Percentiles rank a stretch among this genome's conserved stretches.
phyloP scores from a whole-genome alignment of 2,888 invertebrate genomes.

The Pterostichus niger region DNA sequence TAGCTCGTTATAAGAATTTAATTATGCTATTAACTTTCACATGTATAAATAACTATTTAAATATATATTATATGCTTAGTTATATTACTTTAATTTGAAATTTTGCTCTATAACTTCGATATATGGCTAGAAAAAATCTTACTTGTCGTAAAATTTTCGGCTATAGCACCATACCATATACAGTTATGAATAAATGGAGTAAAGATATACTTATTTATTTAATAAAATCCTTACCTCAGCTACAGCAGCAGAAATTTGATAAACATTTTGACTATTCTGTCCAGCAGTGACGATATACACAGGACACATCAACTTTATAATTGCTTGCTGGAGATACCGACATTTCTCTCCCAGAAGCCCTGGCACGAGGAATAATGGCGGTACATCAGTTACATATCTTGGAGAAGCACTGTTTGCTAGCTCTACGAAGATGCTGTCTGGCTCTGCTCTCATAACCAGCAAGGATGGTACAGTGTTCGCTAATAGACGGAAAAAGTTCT shows the following conservation, averaged over 20 bases:
- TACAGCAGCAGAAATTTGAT: not conserved
- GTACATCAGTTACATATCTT: conserved; percentile 74
- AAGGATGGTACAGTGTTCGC: conserved; percentile 13
- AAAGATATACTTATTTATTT: too few species aligned
- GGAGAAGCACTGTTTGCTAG: conserved; percentile 70
- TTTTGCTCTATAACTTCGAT: too few species aligned
- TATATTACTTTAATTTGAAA: too few species aligned
- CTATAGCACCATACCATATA: too few species aligned
- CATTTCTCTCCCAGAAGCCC: conserved; percentile 73
- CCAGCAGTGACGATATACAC: conserved; percentile 32
- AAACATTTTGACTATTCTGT: not conserved
- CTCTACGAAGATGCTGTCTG: not conserved
- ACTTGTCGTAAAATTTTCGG: too few species aligned
- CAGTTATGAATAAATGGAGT: too few species aligned
- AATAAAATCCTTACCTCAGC: conserved; percentile 7
- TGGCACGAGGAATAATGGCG: conserved; percentile 76
- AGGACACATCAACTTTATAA: conserved; percentile 3
- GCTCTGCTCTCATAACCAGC: not conserved
- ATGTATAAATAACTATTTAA: too few species aligned
- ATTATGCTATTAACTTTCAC: too few species aligned
- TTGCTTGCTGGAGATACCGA: conserved; percentile 7
- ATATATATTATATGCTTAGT: too few species aligned
- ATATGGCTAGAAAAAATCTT: too few species aligned
- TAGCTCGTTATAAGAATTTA: too few species aligned
- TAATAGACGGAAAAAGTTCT: conserved; percentile 29